Evolutionary conservation across 92 coral and sea anemone species (phyloP).

Genomic region (Porites cylindrica): DNA sequence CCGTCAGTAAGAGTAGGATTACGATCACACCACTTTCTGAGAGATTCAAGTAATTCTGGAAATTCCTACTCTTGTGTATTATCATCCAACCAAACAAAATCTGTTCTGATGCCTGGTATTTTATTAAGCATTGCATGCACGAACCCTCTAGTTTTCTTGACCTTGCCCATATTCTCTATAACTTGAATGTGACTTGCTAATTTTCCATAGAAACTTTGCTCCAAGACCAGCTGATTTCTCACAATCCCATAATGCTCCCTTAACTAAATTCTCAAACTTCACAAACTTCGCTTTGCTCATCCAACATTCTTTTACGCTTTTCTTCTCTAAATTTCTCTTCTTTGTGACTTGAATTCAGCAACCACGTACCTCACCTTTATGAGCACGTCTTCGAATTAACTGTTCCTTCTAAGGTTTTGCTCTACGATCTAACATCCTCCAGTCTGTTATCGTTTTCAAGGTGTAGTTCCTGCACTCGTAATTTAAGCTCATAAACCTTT

Average conservation of each 20-base stretch:
- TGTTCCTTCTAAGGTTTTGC: slow-evolving; percentile 27
- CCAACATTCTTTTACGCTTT: slow-evolving; percentile 16
- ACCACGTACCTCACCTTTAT: slow-evolving; percentile 23
- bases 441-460: slow-evolving; percentile 43
- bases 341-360: slow-evolving; percentile 18
- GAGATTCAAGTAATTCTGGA: slow-evolving; percentile 49
- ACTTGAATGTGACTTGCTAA: slow-evolving; percentile 57
- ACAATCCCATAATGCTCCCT: background rate
- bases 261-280: slow-evolving; percentile 21
- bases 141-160: slow-evolving; percentile 23
- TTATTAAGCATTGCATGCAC: slow-evolving; percentile 35
- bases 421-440: slow-evolving; percentile 35
- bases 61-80: slow-evolving; percentile 70
- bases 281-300: slow-evolving; percentile 25
- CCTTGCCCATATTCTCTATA: slow-evolving; percentile 63
- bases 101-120: slow-evolving; percentile 58
- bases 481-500: slow-evolving; percentile 16
- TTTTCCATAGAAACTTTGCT: slow-evolving; percentile 45
- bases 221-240: background rate
- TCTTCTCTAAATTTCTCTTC: slow-evolving; percentile 30
- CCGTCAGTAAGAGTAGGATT: slow-evolving; percentile 38
- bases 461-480: slow-evolving; percentile 25
- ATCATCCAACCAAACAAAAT: slow-evolving; percentile 64
- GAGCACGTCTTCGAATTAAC: slow-evolving; percentile 31
- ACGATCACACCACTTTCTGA: slow-evolving; percentile 67